Percentiles rank a stretch among this genome's conserved stretches.
These are phyloP conservation scores for Muntiacus reevesi DNA, from an alignment of 2,113 vertebrate species.

Conservation along the genomic window DNA sequence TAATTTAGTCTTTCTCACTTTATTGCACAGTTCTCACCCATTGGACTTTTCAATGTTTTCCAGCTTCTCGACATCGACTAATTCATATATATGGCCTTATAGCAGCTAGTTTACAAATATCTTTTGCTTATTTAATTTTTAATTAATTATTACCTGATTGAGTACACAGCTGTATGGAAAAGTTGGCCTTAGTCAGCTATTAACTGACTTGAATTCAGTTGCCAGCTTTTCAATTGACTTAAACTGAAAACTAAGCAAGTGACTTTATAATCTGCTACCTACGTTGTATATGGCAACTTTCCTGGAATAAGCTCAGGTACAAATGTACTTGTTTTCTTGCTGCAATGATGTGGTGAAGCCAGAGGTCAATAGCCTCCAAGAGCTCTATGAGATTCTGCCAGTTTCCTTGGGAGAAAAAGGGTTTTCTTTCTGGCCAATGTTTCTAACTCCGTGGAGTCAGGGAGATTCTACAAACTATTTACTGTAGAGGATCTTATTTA, in stretches of 20 bases:
- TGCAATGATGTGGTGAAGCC: background rate
- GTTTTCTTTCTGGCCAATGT: background rate
- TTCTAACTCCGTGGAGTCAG: background rate
- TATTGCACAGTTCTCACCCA: background rate
- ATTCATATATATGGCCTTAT: background rate
- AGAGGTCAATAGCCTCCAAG: background rate
- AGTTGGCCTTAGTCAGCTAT: background rate
- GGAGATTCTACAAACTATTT: background rate
- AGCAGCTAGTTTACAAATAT: background rate
- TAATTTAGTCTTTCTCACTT: background rate
- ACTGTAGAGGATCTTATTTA: background rate
- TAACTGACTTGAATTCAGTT: background rate
- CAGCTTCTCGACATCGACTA: background rate
- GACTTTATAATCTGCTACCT: background rate
- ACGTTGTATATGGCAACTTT: background rate
- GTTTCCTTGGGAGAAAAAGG: background rate
- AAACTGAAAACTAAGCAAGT: background rate
- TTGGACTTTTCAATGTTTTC: background rate
- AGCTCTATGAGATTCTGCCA: background rate
- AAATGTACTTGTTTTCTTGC: background rate
- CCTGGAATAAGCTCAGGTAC: background rate
- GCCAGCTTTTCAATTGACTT: constrained; percentile 1
- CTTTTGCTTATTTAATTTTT: constrained; percentile 29
- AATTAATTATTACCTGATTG: background rate
- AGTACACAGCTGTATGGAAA: background rate